Evolutionary conservation across 64 coral and sea anemone species (phyloP), one percentile per base, ranked within the genome.

Genomic region (Stichodactyla helianthus): DNA sequence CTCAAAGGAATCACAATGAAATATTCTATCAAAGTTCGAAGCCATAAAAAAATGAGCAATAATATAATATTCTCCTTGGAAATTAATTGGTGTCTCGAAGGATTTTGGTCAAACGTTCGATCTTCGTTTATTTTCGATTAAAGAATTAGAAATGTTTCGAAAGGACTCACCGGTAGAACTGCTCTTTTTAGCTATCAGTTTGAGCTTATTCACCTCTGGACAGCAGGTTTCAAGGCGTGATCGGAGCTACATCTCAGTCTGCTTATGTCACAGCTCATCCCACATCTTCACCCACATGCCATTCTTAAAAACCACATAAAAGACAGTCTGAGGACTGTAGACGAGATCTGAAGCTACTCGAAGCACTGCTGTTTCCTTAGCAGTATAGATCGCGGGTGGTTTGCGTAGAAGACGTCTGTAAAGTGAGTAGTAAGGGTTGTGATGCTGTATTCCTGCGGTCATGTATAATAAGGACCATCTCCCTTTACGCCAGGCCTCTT

Each of bases 221-320:
- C 78, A 81, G 52, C 52, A 54, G 78, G 50, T 81, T 81, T 52
- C 78, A 81, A 81, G 78, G 78, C 52, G 78, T 81, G 78, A 81
- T 81, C 78, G 67, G 13, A 31, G 68, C 78, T 53, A 52, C 78
- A 81, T 81, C 78, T 19, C 78, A 51, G 78, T 81, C 52, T n/a
- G 26, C 31, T 27, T 77, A 52, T 79, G 77, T 81, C 78, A 81
- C 0, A 51, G 35, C 14, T 54, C 15, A 54, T 52, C 78, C 78
- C 51, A 81, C 78, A 22, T 23, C 53, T 81, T 16, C 8, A 4
- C n/a, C 50, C 35, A 81, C 78, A 81, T 81, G 52, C 78, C 78
- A 81, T 15, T 15, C 52, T 22, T 52, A 53, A n/a, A 65, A 81
- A 15, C 4, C 78, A 6, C 31, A 44, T 81, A 81, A 20, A 20